These are phyloP conservation scores for Clinocottus analis DNA, from an alignment of 2,113 vertebrate genomes.

Conservation along the genomic window DNA sequence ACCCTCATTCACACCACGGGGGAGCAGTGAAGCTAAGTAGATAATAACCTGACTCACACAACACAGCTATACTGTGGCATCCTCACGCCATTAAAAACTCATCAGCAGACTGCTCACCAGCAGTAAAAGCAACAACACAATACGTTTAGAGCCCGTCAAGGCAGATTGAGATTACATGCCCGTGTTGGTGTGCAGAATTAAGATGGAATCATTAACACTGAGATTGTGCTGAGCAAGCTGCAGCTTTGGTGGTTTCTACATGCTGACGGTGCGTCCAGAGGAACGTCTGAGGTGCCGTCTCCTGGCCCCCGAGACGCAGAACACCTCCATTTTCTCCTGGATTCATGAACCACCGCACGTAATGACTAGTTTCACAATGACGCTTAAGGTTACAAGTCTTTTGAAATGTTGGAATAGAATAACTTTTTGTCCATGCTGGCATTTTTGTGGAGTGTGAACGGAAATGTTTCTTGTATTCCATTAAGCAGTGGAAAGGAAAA, in stretches of 20 bases:
- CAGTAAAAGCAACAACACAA: constrained; percentile 17
- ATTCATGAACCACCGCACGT: background rate
- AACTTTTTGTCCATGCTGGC: background rate
- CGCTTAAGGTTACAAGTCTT: background rate
- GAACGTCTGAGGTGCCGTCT: constrained; percentile 37
- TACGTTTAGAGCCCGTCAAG: background rate
- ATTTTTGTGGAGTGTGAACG: background rate
- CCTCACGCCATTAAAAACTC: constrained; percentile 29
- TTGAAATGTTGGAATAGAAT: background rate
- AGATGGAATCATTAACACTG: constrained; percentile 53
- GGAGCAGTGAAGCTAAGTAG: constrained; percentile 13
- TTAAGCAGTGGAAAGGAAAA: background rate
- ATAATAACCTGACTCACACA: constrained; percentile 34
- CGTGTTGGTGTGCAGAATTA: constrained; percentile 6
- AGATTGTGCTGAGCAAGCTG: constrained; percentile 62
- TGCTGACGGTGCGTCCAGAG: constrained; percentile 63
- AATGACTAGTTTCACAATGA: constrained; percentile 23
- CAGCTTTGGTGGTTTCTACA: constrained; percentile 54
- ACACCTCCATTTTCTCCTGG: constrained; percentile 24
- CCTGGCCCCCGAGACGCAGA: constrained; percentile 19
- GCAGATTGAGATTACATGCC: background rate
- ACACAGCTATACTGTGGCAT: constrained; percentile 18
- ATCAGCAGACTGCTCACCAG: constrained; percentile 20
- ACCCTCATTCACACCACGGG: constrained; percentile 62
- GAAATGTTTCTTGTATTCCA: background rate